Evolutionary conservation across 2,888 invertebrate genomes (phyloP).

Genomic region (Gastrophysa polygoni): DNA sequence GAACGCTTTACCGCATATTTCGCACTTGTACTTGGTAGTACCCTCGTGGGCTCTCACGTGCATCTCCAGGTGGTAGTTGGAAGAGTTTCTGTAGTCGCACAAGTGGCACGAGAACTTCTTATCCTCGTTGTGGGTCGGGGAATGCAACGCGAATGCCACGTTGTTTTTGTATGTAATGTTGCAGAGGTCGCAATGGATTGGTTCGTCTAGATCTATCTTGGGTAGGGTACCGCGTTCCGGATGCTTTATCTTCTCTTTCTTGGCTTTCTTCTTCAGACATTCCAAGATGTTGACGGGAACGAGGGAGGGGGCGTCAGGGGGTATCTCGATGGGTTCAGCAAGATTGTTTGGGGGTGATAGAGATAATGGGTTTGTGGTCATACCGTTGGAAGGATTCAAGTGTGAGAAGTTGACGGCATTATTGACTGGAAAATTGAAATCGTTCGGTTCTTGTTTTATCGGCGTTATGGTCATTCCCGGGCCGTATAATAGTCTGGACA

Average conservation of each 20-base stretch:
- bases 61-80: conserved; percentile 51
- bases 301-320: background rate
- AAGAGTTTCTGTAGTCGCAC: conserved; percentile 49
- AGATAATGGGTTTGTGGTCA: conserved; percentile 10
- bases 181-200: conserved; percentile 52
- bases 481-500: conserved; percentile 44
- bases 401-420: conserved; percentile 9
- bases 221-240: conserved; percentile 13
- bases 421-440: conserved; percentile 13
- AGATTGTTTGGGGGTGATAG: too few species aligned
- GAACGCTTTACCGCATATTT: conserved; percentile 59
- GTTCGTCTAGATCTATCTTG: conserved; percentile 48
- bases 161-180: conserved; percentile 50
- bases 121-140: conserved; percentile 48
- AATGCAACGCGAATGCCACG: conserved; percentile 51
- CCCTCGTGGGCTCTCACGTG: conserved; percentile 59
- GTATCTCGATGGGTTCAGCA: background rate
- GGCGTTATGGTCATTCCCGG: conserved; percentile 43
- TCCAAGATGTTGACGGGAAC: conserved; percentile 32
- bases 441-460: conserved; percentile 31
- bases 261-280: conserved; percentile 31
- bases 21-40: conserved; percentile 59
- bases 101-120: conserved; percentile 50
- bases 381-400: conserved; percentile 26
- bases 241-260: conserved; percentile 22